Evolutionary conservation across 2,797 vertebrate genomes (phyloP).

Genomic region (Rhinogobio ventralis): DNA sequence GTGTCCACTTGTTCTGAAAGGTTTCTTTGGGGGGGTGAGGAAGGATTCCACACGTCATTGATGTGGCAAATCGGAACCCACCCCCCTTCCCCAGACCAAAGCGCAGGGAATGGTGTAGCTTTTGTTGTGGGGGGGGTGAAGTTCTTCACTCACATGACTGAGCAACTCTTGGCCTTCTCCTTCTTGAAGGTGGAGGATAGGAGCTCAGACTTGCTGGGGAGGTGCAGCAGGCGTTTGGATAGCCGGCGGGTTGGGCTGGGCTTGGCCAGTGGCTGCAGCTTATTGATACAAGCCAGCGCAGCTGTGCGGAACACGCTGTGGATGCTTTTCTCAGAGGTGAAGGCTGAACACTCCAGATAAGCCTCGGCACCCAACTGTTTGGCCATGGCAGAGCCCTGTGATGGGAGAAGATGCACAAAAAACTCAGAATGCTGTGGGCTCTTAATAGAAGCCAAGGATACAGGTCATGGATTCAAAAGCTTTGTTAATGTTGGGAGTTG

Average conservation of each 20-base stretch:
- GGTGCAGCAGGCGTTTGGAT: conserved; percentile 92
- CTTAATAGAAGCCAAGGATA: neutral
- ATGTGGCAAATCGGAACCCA: conserved; percentile 76
- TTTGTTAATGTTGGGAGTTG: neutral
- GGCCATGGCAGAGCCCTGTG: conserved; percentile 88
- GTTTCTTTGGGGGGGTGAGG: conserved; percentile 76
- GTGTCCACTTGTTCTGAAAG: conserved; percentile 79
- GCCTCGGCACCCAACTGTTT: conserved; percentile 91
- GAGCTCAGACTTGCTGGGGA: conserved; percentile 92
- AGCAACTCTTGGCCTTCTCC: conserved; percentile 96
- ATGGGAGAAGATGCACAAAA: neutral
- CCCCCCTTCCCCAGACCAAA: conserved; percentile 79
- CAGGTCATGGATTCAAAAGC: neutral
- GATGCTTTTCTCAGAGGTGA: conserved; percentile 95
- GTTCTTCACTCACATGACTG: conserved; percentile 86
- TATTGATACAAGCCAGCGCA: conserved; percentile 89
- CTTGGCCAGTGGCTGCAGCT: conserved; percentile 79
- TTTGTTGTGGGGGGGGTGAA: conserved; percentile 32
- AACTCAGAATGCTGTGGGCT: neutral
- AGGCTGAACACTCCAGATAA: conserved; percentile 94
- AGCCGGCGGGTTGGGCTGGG: conserved; percentile 88
- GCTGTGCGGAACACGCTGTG: conserved; percentile 93
- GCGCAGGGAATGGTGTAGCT: conserved; percentile 67
- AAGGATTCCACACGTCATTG: conserved; percentile 77
- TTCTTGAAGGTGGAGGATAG: conserved; percentile 94